Evolutionary conservation across 2,113 vertebrate species (phyloP), one percentile per base, ranked within the genome.

Genomic region (Callithrix jacchus): DNA sequence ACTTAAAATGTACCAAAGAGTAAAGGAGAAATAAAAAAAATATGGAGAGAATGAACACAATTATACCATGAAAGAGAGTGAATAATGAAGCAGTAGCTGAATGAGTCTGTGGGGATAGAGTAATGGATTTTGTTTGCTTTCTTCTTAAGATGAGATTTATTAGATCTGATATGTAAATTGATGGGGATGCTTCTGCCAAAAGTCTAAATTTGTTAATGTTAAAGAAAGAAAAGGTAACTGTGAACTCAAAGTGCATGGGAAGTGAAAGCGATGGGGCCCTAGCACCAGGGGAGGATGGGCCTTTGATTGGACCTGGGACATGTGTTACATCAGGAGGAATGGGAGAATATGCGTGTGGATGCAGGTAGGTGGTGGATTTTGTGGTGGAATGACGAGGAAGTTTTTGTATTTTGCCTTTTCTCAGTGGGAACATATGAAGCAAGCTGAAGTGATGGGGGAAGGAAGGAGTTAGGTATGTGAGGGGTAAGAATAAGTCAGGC

Each of bases 271-370:
- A 30, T 13, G 6, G 30, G 27, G 5, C 8, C 64, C 9, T 4
- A 23, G n/a, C 0, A 6, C 25, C 25, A 42, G 14, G 7, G 11
- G 7, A 47, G 9, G 40, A 20, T 1, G 4, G 21, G 20, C 3
- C 20, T 83, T 83, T 21, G 56, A 32, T 10, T 71, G 13, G 42
- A 16, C 8, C 14, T 18, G 45, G 54, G 54, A 3, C 8, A 3
- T 14, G 30, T 40, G 21, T 87, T 71, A 12, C 6, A 27, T 9
- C 13, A 83, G 8, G 14, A 66, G 47, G 20, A 20, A n/a, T 30
- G 68, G 32, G 18, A 47, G 30, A 56, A 27, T 6, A 7, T 37
- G 21, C 21, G 18, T 40, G 14, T 47, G 70, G 13, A 16, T 40
- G 30, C 18, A 90, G 13, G 45, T 17, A 56, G 37, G 8, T 35